Conservation (phyloP, 2,797 vertebrate genomes). For the Bovichtus diacanthus region DNA sequence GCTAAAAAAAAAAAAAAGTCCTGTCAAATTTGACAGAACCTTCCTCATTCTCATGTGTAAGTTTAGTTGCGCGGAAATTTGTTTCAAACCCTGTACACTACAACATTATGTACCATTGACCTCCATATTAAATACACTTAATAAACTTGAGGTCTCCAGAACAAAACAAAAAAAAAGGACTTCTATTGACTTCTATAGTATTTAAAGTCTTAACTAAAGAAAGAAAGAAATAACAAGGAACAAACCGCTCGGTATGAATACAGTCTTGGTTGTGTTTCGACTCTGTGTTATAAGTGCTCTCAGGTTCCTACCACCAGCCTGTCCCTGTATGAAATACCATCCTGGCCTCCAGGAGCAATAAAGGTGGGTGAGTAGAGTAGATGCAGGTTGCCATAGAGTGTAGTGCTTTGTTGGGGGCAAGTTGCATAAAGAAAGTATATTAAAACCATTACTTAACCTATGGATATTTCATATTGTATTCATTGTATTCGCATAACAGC, state of each 20-base stretch:
- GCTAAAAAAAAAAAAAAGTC: not conserved
- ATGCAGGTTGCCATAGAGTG: constrained; percentile 9
- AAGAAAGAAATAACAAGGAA: not conserved
- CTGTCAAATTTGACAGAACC: not conserved
- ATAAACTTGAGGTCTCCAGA: not conserved
- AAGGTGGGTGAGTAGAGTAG: not conserved
- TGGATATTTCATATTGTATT: not conserved
- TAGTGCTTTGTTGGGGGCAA: not conserved
- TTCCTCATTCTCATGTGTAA: not conserved
- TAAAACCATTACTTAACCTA: constrained; percentile 54
- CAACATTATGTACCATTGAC: not conserved
- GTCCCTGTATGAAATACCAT: not conserved
- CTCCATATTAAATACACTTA: not conserved
- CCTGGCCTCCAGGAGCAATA: not conserved
- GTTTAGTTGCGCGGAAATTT: not conserved
- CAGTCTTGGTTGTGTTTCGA: constrained; percentile 2
- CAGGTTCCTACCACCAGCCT: not conserved
- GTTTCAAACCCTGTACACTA: not conserved
- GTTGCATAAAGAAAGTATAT: constrained; percentile 23
- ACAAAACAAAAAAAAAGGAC: not conserved
- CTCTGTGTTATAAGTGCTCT: constrained; percentile 1
- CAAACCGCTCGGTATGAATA: not conserved
- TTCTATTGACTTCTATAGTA: not conserved
- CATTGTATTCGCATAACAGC: not conserved
- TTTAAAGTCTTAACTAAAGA: not conserved